Evolutionary conservation across 1,140 invertebrate genomes (phyloP), one percentile per base, ranked within the genome.

Genomic region (Schlechtendalia chinensis): DNA sequence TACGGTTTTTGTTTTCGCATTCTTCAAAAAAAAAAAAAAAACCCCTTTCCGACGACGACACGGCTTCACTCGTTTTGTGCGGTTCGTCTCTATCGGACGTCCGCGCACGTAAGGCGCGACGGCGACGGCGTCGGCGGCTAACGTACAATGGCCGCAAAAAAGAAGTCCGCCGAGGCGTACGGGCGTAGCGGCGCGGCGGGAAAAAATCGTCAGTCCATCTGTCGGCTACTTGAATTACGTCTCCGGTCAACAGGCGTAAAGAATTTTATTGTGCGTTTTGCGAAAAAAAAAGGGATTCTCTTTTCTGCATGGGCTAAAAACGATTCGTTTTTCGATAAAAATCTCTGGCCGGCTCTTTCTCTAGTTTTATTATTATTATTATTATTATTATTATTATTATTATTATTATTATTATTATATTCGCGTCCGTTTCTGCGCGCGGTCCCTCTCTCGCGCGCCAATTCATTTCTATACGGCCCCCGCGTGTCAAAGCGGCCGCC

Each of bases 141-240:
- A 5, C 56, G 56, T 2, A 72, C 50, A 72, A 72, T 72, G 69
- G 69, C 47, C 47, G 47, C 47, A 69, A 22, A 50, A 69, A 69
- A 69, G 67, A 50, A 50, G 67, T 17, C 12, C 12, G 74, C n/a
- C 27, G 74, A 11, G 67, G 19, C 19, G 22, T 14, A 24, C 32
- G 32, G 32, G 65, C 12, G 29, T 6, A 65, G 27, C 8, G 1
- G 5, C n/a, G 53, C 17, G 74, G 74, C n/a, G 53, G 53, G 19
- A 27, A 32, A 61, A 61, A 61, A 77, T 8, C 39, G 58, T 14
- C 58, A 77, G 75, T 47, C 75, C 56, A 63, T 79, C 75, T 79
- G 75, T 79, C 75, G 58, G 75, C 75, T 79, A 79, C 75, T 79
- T 79, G 75, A 79, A 79, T 79, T 79, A 79, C 75, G 75, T 79